Evolutionary conservation across 2,113 vertebrate genomes (phyloP), one percentile per base, ranked within the genome.

Genomic region (Periophthalmodon schlosseri): DNA sequence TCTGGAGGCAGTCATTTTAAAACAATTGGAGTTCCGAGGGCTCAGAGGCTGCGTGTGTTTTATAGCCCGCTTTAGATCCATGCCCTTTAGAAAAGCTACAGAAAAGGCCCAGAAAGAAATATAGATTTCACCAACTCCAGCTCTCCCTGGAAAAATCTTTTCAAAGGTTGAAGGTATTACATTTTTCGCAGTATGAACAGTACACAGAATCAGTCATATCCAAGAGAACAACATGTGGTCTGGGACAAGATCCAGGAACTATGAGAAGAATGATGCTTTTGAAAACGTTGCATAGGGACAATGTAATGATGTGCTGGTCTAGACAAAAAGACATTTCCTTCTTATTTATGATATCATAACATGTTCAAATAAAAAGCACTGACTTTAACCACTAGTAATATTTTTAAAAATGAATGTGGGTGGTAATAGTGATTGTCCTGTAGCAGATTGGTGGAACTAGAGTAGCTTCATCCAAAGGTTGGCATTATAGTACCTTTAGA

Each of bases 31-130:
- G 34, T 34, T 44, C 18, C 4, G 33, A n/a, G 18, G 60, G 34
- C 63, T 65, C 63, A 44, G 20, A 65, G 33, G 34, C 33, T 39
- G 34, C 39, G 34, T 36, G 60, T 65, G 63, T 65, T 65, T 65
- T 65, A 65, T 65, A 36, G 63, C 63, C 36, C 18, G 34, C 33
- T 65, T 65, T 65, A 65, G 63, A 65, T 36, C 63, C 63, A 65
- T 65, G 63, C 63, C 63, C 63, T 65, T 65, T 65, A 65, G 63
- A 65, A 65, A 39, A 44, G 63, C 63, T 39, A n/a, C 39, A 65
- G 63, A 39, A 65, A 65, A 18, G 34, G 34, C 36, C 18, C 34
- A 9, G 34, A 44, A 65, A 65, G 34, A 65, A 65, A 44, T 65
- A 65, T 65, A 39, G 63, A 65, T 65, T 65, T 65, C 63, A 65